phyloP scores from a whole-genome alignment of 2,797 vertebrate species.

The Nannoperca obscura region DNA sequence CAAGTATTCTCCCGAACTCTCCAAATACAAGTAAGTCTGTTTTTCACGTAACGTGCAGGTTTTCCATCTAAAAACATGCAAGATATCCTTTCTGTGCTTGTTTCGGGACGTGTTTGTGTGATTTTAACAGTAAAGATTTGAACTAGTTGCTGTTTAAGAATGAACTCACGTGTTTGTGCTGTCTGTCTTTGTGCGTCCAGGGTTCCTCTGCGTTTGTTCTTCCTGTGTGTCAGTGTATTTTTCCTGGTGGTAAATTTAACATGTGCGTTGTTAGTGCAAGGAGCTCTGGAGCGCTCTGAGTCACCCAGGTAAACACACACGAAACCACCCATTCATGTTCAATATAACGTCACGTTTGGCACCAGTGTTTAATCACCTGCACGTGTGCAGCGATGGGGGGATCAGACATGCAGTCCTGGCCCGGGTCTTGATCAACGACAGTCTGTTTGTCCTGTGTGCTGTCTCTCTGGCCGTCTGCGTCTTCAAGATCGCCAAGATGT shows the following conservation, averaged over 20 bases:
- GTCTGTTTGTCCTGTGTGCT: constrained; percentile 93
- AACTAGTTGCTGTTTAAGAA: constrained; percentile 33
- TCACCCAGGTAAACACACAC: constrained; percentile 65
- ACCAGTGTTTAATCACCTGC: background rate
- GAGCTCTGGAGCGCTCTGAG: constrained; percentile 77
- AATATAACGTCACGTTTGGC: background rate
- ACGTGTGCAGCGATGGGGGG: constrained; percentile 77
- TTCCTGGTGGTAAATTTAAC: constrained; percentile 95
- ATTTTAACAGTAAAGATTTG: constrained; percentile 6
- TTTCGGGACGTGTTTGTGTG: background rate
- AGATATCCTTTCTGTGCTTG: background rate
- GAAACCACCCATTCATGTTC: too few species aligned
- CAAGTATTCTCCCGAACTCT: constrained; percentile 95
- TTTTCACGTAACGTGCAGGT: background rate
- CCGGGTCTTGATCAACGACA: constrained; percentile 92
- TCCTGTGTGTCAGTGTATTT: constrained; percentile 88
- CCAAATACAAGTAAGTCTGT: constrained; percentile 94
- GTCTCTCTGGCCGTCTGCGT: constrained; percentile 92
- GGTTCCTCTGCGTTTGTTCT: constrained; percentile 89
- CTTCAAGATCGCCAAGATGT: constrained; percentile 96
- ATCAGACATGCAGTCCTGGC: constrained; percentile 89
- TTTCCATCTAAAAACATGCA: background rate
- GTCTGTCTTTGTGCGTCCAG: constrained; percentile 72
- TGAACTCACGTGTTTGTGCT: background rate
- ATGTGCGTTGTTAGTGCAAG: constrained; percentile 91